Evolutionary conservation across 2,888 invertebrate species (phyloP).

Genomic region (Andrena fulva): DNA sequence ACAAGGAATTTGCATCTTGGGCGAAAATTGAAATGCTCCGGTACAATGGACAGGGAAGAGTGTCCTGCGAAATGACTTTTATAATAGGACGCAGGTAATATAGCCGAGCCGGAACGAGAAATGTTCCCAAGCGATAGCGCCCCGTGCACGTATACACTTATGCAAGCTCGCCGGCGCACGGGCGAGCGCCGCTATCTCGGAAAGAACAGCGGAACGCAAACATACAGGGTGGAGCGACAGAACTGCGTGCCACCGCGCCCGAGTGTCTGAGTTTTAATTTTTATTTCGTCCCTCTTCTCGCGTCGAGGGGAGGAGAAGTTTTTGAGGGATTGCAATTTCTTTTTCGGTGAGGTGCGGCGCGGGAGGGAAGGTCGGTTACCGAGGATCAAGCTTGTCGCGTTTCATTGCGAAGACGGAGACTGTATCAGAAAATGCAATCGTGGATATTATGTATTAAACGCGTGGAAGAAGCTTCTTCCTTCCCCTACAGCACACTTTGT

Average conservation of each 20-base stretch:
- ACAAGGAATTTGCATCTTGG: constrained; percentile 80
- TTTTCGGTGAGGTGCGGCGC: not conserved
- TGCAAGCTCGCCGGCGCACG: not conserved
- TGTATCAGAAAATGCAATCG: not conserved
- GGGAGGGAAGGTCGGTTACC: not conserved
- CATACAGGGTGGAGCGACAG: constrained; percentile 2
- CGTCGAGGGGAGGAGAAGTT: not conserved
- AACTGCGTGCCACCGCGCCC: not conserved
- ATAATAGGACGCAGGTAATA: constrained; percentile 78
- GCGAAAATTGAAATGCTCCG: constrained; percentile 80
- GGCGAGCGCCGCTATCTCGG: constrained; percentile 7
- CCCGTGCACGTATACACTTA: constrained; percentile 14
- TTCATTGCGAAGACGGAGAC: not conserved
- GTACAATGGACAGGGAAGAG: constrained; percentile 77
- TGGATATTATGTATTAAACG: not conserved
- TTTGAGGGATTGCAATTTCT: not conserved
- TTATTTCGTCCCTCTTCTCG: constrained; percentile 2
- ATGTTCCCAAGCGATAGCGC: constrained; percentile 58
- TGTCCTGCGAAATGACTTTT: constrained; percentile 80
- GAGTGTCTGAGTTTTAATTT: constrained; percentile 4
- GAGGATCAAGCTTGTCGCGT: not conserved
- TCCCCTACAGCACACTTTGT: too few relatives aligned
- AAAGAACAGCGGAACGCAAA: constrained; percentile 17
- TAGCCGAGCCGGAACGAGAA: constrained; percentile 63
- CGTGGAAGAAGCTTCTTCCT: not conserved